Evolutionary conservation across 2,113 vertebrate species (phyloP), one percentile per base, ranked within the genome.

Genomic region (Etia nguti): DNA sequence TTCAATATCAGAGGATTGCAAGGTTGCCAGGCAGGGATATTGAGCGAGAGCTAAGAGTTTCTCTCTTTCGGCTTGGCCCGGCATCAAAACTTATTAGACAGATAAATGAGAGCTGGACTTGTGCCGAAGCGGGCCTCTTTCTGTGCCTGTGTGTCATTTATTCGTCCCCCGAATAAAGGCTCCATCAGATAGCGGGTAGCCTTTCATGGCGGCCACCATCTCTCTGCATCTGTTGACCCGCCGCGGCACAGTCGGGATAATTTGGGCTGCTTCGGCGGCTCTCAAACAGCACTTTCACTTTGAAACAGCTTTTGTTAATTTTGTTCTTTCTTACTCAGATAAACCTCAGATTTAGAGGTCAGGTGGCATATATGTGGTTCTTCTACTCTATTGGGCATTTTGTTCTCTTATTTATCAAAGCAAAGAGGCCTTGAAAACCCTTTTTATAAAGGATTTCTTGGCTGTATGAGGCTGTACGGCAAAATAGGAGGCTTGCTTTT

Each of bases 41-140:
- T 91, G 86, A 91, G 80, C 16, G 24, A 22, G 86, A 88, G 77
- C 88, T 85, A n/a, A 83, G 87, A 92, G 87, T 80, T 90, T 86
- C 70, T 90, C 60, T 43, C 80, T 43, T 65, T 89, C 24, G 16
- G 60, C 75, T 88, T 83, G 84, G 90, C 85, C 60, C 13, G 8
- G 84, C 52, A 73, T 88, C 84, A 88, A 36, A 93, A 90, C 86
- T 87, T 93, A 94, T 94, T 91, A 94, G 87, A 92, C 80, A 92
- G 92, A 93, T 94, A 90, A 94, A 93, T 91, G 91, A 83, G 88
- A 89, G 87, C 83, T 73, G 89, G 83, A 84, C 80, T 84, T 68
- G 29, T 68, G 70, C 83, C 18, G 56, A 31, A 52, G 80, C 10
- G 4, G 34, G 73, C 81, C 57, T 84, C 83, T 82, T 89, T 91